Base-by-base conservation (phyloP, 2,888 invertebrate species). In the Melolontha melolontha region DNA sequence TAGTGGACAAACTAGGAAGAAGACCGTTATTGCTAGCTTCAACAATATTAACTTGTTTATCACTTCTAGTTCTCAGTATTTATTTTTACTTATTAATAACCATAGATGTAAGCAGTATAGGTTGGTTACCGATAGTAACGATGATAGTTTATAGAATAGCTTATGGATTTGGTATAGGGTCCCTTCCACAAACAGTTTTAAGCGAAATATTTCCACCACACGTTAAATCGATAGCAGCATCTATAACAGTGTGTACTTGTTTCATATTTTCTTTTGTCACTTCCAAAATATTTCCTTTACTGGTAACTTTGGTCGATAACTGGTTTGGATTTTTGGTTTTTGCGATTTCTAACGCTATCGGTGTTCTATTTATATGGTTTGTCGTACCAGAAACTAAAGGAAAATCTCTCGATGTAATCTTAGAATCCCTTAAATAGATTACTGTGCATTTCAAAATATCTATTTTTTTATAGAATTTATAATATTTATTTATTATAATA, bases 201-300 rank as follows among this genome's bases (percentile, higher is more conserved):
- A 90, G 92, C 0, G 94, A 94, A 80, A 87, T 94, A 81, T 90
- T 95, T 80, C 89, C 95, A 40, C 84, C 90, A 0, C 90, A 91
- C 73, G 90, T 92, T 1, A 92, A 92, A 80, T 88, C 91, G 0
- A 84, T 87, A 12, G 92, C 92, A 0, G 89, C 92, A 0, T 89
- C 92, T 0, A 85, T 94, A 0, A 91, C 92, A 0, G 91, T 94
- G 0, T 89, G 90, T 29, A 87, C 90, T 69, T 93, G 92, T 75
- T 93, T 93, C 92, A 75, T 84, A 0, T 81, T 92, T 2, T 91
- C 90, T 0, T 94, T 94, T 80, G 72, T 92, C 12, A 88, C 92
- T 16, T 92, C 93, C 0, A 89, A 89, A 83, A 91, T 81, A 77
- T 92, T 91, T 83, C 86, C 85, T 12, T 81, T 86, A 0, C 80